Evolutionary conservation across 1,140 invertebrate species (phyloP), one percentile per base, ranked within the genome.

Genomic region (Wasmannia auropunctata): DNA sequence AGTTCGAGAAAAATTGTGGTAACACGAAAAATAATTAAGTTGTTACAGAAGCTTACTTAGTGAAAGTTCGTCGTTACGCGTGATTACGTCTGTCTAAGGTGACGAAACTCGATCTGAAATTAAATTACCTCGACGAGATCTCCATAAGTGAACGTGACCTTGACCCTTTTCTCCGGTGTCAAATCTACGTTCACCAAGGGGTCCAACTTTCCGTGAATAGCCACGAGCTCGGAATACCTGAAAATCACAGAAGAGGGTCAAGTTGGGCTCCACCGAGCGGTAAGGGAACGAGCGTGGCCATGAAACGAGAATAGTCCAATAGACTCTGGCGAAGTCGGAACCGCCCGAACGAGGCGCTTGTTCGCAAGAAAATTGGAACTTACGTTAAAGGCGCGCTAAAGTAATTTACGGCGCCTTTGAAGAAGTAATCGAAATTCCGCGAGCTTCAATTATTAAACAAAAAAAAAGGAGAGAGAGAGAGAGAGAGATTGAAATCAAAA

Each of bases 161-260:
- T 97, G 58, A 98, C 98, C 85, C 97, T 96, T 93, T 98, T 98
- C 92, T 98, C 97, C 6, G 98, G 98, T 89, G 97, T 96, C 70
- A 98, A 95, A 95, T 98, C 97, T 37, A 99, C 97, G 88, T 98
- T 97, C 51, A 98, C 98, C 89, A 98, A 95, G 4, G 98, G 98
- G 95, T 98, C 97, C 67, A 99, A 95, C 94, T 98, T 97, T 76
- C 98, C 98, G 93, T 98, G 98, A 87, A 98, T 96, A 40, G 96
- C 96, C 46, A 98, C 96, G 49, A 98, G 95, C 94, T 98, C 98
- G 91, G 96, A 96, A 93, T 98, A 98, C 90, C 98, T 98, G 91
- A 79, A 95, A 94, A 89, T 46, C 63, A 60, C 56, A 54, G 34
- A 86, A 88, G 46, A 62, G 88, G 81, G 86, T 90, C 86, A 90